phyloP scores from a whole-genome alignment of 2,888 invertebrate genomes.

The Pyrrhosoma nymphula region DNA sequence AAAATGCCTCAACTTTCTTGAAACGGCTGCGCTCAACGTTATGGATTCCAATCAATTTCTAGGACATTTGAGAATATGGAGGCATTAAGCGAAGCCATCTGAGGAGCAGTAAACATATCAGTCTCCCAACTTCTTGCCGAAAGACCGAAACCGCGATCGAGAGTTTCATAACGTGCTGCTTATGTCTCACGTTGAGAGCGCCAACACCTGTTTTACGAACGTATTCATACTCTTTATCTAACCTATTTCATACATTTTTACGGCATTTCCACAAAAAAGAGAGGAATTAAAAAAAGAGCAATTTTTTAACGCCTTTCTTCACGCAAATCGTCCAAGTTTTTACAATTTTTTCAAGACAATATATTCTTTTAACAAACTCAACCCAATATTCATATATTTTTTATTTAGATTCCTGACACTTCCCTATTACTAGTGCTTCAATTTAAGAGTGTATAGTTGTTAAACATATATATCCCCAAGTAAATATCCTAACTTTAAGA shows the following conservation, averaged over 20 bases:
- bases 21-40: neutral
- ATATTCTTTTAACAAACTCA: no score
- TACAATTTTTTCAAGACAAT: no score
- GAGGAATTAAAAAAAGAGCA: no score
- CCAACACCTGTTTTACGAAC: neutral
- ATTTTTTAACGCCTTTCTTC: no score
- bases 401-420: no score
- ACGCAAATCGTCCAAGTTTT: no score
- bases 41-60: neutral
- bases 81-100: neutral
- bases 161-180: neutral
- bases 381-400: no score
- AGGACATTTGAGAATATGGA: neutral
- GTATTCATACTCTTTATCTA: neutral
- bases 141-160: neutral
- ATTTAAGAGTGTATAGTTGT: no score
- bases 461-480: no score
- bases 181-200: neutral
- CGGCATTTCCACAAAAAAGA: no score
- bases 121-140: neutral
- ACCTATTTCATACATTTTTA: neutral
- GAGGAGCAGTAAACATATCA: neutral
- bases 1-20: neutral
- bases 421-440: no score
- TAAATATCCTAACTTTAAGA: no score